These are phyloP conservation scores for Mus musculus DNA, from an alignment of 2,113 vertebrate genomes.

Conservation along the genomic window DNA sequence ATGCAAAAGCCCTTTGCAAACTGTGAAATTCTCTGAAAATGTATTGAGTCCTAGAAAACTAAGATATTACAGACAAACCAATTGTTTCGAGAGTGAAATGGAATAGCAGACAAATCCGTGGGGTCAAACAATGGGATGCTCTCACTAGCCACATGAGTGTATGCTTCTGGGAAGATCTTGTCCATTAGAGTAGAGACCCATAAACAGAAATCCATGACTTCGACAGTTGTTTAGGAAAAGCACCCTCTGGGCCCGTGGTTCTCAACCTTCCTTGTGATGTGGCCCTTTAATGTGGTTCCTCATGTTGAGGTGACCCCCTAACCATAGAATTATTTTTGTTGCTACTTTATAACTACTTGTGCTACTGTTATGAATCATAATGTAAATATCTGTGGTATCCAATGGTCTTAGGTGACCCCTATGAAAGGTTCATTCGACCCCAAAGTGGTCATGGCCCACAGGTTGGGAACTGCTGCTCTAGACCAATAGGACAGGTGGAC, in stretches of 20 bases:
- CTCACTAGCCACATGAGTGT: conserved; percentile 3
- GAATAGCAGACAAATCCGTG: background rate
- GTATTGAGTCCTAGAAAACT: background rate
- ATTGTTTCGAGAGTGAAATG: background rate
- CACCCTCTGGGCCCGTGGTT: background rate
- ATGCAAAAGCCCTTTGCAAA: background rate
- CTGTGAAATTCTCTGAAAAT: background rate
- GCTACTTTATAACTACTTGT: background rate
- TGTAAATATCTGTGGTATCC: background rate
- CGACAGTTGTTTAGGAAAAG: background rate
- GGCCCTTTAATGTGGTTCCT: background rate
- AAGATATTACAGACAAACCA: background rate
- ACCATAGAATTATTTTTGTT: background rate
- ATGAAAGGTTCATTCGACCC: background rate
- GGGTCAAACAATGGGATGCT: background rate
- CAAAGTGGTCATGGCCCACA: background rate
- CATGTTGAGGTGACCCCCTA: background rate
- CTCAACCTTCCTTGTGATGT: background rate
- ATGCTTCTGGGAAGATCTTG: background rate
- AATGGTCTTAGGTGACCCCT: background rate
- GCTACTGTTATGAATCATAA: background rate
- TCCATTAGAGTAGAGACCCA: background rate
- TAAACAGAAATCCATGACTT: background rate
- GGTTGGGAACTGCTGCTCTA: background rate
- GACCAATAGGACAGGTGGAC: background rate